phyloP scores from a whole-genome alignment of 2,888 invertebrate species.

The Lysandra bellargus region DNA sequence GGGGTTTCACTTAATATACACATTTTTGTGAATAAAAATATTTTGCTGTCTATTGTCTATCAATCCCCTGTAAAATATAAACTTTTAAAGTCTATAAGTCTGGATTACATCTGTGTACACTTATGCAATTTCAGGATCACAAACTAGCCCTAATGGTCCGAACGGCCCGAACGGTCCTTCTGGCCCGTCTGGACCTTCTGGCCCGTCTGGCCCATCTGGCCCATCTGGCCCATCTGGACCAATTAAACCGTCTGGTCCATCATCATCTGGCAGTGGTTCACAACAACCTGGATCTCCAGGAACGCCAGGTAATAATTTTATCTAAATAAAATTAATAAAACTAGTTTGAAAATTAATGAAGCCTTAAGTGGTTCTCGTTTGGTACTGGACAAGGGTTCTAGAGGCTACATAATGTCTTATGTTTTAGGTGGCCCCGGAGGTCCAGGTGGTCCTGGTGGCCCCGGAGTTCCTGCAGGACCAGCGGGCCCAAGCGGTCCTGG shows the following conservation, averaged over 20 bases:
- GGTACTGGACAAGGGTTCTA: background rate
- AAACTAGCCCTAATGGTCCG: conserved; percentile 41
- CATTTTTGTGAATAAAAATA: too few species aligned
- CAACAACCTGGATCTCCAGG: conserved; percentile 36
- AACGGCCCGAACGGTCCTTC: background rate
- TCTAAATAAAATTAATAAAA: conserved; percentile 3
- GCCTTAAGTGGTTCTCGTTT: background rate
- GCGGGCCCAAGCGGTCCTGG: background rate
- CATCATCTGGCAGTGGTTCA: conserved; percentile 35
- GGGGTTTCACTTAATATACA: background rate
- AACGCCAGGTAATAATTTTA: conserved; percentile 30
- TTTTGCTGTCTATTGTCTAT: background rate
- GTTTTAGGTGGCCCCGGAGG: conserved; percentile 41
- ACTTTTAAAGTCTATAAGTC: conserved; percentile 36
- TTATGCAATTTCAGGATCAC: background rate
- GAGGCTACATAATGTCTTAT: background rate
- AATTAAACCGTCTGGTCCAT: background rate
- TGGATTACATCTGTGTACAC: too few species aligned
- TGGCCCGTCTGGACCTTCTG: background rate
- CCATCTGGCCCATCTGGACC: background rate
- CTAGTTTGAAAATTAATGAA: too few species aligned
- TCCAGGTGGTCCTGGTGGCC: conserved; percentile 42
- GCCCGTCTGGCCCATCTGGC: background rate
- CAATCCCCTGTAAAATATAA: background rate
- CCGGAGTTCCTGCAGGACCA: conserved; percentile 34